phyloP scores from a whole-genome alignment of 2,888 invertebrate species.

The Leptinotarsa juncta region DNA sequence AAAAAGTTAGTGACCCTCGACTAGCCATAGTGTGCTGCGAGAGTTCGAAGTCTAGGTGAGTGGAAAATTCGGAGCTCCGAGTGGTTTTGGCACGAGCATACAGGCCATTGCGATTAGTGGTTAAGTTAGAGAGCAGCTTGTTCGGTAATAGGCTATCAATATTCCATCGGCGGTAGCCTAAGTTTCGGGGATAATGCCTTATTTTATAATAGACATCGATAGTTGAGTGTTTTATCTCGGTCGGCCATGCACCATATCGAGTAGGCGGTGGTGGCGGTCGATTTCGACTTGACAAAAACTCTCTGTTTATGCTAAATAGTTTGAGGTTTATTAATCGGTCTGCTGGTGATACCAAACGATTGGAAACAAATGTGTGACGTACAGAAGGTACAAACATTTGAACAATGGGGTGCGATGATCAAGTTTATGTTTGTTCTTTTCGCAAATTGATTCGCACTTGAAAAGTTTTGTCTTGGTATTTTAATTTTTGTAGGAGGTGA shows the following conservation, averaged over 20 bases:
- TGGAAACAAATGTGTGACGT: too few relatives aligned
- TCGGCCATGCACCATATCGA: slow-evolving; percentile 18
- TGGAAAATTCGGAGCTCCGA: slow-evolving; percentile 31
- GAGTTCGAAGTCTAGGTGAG: slow-evolving; percentile 21
- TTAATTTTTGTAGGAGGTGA: too few relatives aligned
- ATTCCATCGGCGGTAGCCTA: slow-evolving; percentile 34
- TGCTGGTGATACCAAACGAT: background rate
- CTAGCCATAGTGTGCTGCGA: background rate
- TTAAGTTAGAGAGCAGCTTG: slow-evolving; percentile 36
- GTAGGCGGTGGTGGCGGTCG: slow-evolving; percentile 6
- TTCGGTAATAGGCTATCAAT: slow-evolving; percentile 35
- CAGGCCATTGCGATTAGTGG: slow-evolving; percentile 33
- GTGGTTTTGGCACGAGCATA: slow-evolving; percentile 27
- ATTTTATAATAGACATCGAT: slow-evolving; percentile 36
- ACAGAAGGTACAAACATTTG: too few relatives aligned
- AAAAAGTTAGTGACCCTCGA: slow-evolving; percentile 15
- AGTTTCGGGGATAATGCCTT: slow-evolving; percentile 36
- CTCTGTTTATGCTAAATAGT: slow-evolving; percentile 33
- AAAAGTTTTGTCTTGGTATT: too few relatives aligned
- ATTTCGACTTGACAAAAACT: slow-evolving; percentile 10
- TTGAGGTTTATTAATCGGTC: slow-evolving; percentile 37
- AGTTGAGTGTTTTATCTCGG: slow-evolving; percentile 23
- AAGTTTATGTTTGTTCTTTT: too few relatives aligned
- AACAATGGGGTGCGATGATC: too few relatives aligned
- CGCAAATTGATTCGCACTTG: too few relatives aligned